Evolutionary conservation across 2,113 vertebrate genomes (phyloP).

Genomic region (Thermophis baileyi): DNA sequence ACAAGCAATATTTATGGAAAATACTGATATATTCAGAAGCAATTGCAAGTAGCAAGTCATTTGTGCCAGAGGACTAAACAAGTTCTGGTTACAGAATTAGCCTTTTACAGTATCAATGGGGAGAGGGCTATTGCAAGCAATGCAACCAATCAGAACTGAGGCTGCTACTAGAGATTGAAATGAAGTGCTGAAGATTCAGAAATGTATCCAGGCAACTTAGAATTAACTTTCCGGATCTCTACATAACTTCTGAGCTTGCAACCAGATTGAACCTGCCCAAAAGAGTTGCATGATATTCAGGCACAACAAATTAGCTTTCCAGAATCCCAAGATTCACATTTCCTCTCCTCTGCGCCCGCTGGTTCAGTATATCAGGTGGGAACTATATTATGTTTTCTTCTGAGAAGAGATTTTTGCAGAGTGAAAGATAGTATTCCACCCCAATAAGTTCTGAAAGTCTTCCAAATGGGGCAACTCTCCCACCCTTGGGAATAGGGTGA

Average conservation of each 20-base stretch:
- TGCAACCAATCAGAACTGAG: background rate
- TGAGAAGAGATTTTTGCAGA: background rate
- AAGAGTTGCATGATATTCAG: background rate
- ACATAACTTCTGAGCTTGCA: background rate
- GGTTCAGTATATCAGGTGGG: background rate
- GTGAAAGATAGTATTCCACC: background rate
- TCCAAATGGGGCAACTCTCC: background rate
- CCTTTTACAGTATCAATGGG: background rate
- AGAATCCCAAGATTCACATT: background rate
- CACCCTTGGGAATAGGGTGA: background rate
- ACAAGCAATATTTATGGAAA: background rate
- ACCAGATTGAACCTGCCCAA: background rate
- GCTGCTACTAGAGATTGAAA: background rate
- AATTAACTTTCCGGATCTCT: background rate
- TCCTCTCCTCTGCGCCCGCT: background rate
- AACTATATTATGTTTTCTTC: background rate
- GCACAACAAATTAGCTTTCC: background rate
- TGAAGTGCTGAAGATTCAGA: background rate
- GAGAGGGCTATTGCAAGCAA: background rate
- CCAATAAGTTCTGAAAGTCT: background rate
- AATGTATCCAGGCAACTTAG: background rate
- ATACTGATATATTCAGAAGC: background rate
- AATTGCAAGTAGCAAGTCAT: background rate
- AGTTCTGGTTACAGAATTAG: background rate
- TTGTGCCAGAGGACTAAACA: background rate